These are phyloP conservation scores for Acinonyx jubatus DNA, from an alignment of 2,113 vertebrate genomes.

Conservation along the genomic window DNA sequence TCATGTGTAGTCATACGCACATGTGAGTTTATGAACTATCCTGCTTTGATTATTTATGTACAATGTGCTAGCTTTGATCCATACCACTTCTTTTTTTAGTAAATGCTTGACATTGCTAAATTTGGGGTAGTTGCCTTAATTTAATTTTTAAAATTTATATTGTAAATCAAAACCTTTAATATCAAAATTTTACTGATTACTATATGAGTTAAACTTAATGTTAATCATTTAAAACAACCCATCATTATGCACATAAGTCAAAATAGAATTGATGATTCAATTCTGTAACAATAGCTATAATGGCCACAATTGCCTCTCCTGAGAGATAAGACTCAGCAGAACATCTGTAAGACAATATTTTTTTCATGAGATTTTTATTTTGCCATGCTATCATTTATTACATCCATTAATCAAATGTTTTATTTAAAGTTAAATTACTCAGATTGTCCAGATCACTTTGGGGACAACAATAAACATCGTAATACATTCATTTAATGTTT, in stretches of 20 bases:
- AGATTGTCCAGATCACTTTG: background rate
- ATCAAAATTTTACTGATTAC: background rate
- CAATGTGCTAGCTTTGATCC: background rate
- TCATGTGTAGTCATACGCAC: background rate
- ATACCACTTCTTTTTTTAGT: background rate
- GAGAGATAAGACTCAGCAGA: background rate
- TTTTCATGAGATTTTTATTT: background rate
- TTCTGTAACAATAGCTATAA: background rate
- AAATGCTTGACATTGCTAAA: background rate
- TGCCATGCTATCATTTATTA: background rate
- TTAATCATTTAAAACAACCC: background rate
- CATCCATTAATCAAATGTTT: background rate
- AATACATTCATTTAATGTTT: background rate
- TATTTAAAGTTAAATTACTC: background rate
- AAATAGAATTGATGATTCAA: background rate
- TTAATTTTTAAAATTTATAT: background rate
- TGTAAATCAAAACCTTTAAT: background rate
- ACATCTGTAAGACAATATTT: background rate
- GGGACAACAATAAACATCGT: background rate
- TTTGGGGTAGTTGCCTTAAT: background rate
- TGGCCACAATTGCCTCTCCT: rapidly evolving
- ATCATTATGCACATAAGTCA: background rate
- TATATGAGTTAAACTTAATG: background rate
- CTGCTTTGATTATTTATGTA: background rate
- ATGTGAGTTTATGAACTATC: background rate